Evolutionary conservation across 2,888 invertebrate species (phyloP).

Genomic region (Hydriomena furcata): DNA sequence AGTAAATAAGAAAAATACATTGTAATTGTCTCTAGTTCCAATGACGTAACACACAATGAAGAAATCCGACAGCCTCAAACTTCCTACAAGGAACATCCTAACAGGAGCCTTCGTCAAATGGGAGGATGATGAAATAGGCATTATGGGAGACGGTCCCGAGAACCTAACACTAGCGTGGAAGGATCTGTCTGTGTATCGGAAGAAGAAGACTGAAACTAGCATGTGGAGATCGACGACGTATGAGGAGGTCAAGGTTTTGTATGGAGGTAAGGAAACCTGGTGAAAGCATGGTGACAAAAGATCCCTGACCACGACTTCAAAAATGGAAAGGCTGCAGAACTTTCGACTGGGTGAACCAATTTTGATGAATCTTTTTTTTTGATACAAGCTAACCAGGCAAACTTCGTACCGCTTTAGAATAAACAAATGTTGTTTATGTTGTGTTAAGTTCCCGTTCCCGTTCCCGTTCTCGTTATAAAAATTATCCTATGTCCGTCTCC

Average conservation of each 20-base stretch:
- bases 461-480: no score
- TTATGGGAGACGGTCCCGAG: slow-evolving; percentile 58
- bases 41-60: slow-evolving; percentile 68
- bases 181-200: slow-evolving; percentile 78
- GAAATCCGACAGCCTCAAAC: slow-evolving; percentile 49
- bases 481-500: no score
- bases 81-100: slow-evolving; percentile 72
- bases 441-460: no score
- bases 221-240: slow-evolving; percentile 76
- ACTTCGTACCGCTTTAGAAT: no score
- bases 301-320: no score
- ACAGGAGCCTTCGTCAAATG: slow-evolving; percentile 75
- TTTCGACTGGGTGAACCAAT: no score
- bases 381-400: no score
- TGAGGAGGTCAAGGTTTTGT: slow-evolving; percentile 79
- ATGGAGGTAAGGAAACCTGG: slow-evolving; percentile 79
- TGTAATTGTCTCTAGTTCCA: slow-evolving; percentile 51
- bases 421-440: no score
- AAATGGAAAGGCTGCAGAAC: no score
- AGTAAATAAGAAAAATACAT: no score
- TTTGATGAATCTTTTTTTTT: no score
- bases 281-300: no score
- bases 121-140: slow-evolving; percentile 70
- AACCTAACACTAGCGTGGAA: slow-evolving; percentile 81
- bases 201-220: slow-evolving; percentile 72